These are phyloP conservation scores for Hippopotamus amphibius DNA, from an alignment of 2,113 vertebrate genomes.

Conservation along the genomic window DNA sequence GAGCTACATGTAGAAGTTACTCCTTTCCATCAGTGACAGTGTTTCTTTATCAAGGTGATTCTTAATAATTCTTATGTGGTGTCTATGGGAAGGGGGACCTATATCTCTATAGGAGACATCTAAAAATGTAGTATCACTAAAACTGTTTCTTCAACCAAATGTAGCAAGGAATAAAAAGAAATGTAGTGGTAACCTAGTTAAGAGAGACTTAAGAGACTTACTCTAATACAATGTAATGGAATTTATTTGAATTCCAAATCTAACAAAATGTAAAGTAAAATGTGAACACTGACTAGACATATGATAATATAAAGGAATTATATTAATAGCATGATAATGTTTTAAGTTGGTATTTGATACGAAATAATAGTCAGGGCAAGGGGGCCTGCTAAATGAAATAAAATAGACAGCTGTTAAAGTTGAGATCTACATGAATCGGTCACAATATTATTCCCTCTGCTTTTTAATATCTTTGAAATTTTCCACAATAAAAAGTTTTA, in stretches of 20 bases:
- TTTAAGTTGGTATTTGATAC: background rate
- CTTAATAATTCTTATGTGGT: background rate
- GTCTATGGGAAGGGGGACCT: background rate
- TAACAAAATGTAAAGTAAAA: conserved; percentile 32
- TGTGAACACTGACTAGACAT: background rate
- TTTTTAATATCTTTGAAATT: conserved; percentile 3
- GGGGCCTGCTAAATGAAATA: background rate
- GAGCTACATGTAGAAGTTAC: background rate
- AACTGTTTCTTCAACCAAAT: background rate
- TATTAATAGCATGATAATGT: background rate
- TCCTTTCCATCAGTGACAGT: background rate
- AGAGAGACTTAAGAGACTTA: background rate
- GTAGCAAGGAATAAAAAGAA: background rate
- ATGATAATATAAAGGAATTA: background rate
- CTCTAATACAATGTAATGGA: background rate
- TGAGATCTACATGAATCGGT: background rate
- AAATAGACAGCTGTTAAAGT: background rate
- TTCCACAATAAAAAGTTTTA: background rate
- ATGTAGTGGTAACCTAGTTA: background rate
- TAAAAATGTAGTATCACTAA: background rate
- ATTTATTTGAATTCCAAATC: background rate
- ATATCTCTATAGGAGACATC: background rate
- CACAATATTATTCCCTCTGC: background rate
- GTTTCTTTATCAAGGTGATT: background rate
- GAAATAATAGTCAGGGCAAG: background rate